These are phyloP conservation scores for Chrysopilus asiliformis DNA, from an alignment of 2,888 invertebrate genomes.

Conservation along the genomic window DNA sequence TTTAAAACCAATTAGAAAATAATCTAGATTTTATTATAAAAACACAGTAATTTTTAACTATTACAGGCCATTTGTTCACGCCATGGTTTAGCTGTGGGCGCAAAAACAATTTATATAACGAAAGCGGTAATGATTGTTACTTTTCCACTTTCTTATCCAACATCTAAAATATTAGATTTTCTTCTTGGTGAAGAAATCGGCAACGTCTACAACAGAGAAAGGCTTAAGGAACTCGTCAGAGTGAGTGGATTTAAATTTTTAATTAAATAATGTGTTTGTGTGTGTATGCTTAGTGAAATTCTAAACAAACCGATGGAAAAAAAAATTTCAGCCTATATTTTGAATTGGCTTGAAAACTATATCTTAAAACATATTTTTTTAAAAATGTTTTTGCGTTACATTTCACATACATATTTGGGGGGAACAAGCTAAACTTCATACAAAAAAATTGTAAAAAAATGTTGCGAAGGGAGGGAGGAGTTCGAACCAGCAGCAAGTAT, in stretches of 20 bases:
- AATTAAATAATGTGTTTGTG: too few species aligned
- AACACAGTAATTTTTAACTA: neutral
- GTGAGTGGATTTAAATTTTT: too few species aligned
- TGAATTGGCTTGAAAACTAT: too few species aligned
- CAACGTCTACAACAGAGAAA: conserved; percentile 88
- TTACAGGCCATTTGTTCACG: conserved; percentile 75
- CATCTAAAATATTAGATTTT: conserved; percentile 75
- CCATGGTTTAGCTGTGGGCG: conserved; percentile 90
- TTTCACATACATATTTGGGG: too few species aligned
- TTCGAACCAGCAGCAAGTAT: too few species aligned
- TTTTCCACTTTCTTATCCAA: conserved; percentile 84
- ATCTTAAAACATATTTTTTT: too few species aligned
- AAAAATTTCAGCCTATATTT: too few species aligned
- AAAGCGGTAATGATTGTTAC: conserved; percentile 90
- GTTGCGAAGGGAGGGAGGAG: too few species aligned
- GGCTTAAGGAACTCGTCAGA: conserved; percentile 89
- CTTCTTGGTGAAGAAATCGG: conserved; percentile 97
- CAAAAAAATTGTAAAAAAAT: too few species aligned
- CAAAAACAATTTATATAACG: conserved; percentile 85
- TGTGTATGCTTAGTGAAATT: conserved; percentile 3
- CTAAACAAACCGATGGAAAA: conserved; percentile 6
- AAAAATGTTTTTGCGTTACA: too few species aligned
- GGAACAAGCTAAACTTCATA: too few species aligned
- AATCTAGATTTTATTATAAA: neutral
- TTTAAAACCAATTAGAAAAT: neutral